Percentiles rank a stretch among this genome's conserved stretches.
These are phyloP conservation scores for Tetheella fluctuosa DNA, from an alignment of 2,888 invertebrate genomes.

Conservation along the genomic window DNA sequence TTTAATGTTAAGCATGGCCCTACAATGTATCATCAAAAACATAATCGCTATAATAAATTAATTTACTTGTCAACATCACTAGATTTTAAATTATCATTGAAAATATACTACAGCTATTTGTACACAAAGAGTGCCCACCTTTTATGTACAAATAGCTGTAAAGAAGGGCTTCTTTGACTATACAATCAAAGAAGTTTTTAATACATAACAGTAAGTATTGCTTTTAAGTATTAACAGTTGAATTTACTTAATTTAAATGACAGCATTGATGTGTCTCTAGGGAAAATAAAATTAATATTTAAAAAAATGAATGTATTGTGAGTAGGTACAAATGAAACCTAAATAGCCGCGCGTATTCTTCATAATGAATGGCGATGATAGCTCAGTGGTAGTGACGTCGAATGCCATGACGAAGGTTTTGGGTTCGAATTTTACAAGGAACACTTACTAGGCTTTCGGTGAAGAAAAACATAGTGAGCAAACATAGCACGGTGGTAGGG, in stretches of 20 bases:
- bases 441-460: too few species aligned
- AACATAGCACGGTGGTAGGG: too few species aligned
- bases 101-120: constrained; percentile 4
- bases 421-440: too few species aligned
- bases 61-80: constrained; percentile 15
- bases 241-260: not conserved
- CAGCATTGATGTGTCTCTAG: not conserved
- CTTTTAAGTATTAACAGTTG: not conserved
- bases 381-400: too few species aligned
- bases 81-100: not conserved
- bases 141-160: too few species aligned
- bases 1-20: constrained; percentile 23
- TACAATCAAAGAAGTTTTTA: not conserved
- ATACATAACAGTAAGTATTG: constrained; percentile 4
- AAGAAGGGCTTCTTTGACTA: constrained; percentile 21
- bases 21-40: constrained; percentile 21
- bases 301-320: not conserved
- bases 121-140: constrained; percentile 17
- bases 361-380: not conserved
- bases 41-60: constrained; percentile 30
- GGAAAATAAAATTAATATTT: not conserved
- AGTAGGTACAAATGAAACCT: not conserved
- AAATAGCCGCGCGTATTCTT: not conserved
- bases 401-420: too few species aligned
- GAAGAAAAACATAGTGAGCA: too few species aligned